Evolutionary conservation across 1,140 invertebrate genomes (phyloP), one percentile per base, ranked within the genome.

Genomic region (Metaphire vulgaris): DNA sequence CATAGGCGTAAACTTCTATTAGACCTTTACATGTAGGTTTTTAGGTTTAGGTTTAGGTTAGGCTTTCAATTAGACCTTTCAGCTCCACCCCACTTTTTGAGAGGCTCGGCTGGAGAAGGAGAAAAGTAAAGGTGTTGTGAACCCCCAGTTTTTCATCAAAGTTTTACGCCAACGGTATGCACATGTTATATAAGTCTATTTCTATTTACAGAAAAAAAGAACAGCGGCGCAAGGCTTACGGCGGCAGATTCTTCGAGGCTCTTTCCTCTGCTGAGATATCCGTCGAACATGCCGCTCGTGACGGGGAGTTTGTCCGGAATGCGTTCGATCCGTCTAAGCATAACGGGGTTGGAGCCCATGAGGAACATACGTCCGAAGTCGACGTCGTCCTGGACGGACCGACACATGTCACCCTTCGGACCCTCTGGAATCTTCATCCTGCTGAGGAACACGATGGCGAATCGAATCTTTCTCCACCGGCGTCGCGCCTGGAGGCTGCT

Each of bases 331-430:
- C 34, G 33, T 34, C 32, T 28, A 34, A 76, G 28, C 26, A 76
- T 12, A 28, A 41, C 31, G 16, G 75, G 75, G 29, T 76, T 76
- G n/a, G 75, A 31, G 2, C 75, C 75, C 69, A 74, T 34, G 31
- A 76, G 75, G 70, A 72, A 76, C 12, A 41, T 14, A 21, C 70
- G 56, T 0, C 69, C 75, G 56, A 76, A 76, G 64, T 76, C 75
- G 15, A 76, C n/a, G 30, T 76, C 75, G 33, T 76, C 75, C 56
- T 76, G 75, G 1, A 76, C 69, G 14, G 34, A 67, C 34, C 71
- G 31, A 56, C 75, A 76, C 75, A 76, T 76, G n/a, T 76, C 75
- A 1, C 75, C 75, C 65, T 76, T 72, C 34, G 75, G 69, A 15
- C 75, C 75, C 15, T 76, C 75, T 26, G 75, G 75, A 34, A 76